Evolutionary conservation across 2,888 invertebrate genomes (phyloP).

Genomic region (Polymixis lichenea): DNA sequence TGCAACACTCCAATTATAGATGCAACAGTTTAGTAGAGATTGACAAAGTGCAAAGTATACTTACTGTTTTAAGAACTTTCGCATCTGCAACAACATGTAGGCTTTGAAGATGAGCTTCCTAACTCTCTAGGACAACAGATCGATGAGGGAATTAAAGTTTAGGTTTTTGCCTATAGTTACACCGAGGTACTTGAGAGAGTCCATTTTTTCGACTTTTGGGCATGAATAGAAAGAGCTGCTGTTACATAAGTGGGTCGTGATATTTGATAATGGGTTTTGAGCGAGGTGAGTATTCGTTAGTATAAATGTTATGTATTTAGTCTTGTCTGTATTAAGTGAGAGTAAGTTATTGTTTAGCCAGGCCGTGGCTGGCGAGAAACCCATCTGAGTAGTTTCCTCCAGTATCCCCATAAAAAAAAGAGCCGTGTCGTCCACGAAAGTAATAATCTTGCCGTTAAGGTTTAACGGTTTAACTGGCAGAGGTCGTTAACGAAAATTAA

Average conservation of each 20-base stretch:
- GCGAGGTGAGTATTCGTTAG: not conserved
- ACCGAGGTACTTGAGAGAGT: not conserved
- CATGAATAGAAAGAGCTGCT: not conserved
- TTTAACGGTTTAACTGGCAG: not conserved
- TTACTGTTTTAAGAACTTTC: no score
- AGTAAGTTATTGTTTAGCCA: not conserved
- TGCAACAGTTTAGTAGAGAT: no score
- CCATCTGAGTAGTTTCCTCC: constrained; percentile 16
- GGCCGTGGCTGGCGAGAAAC: not conserved
- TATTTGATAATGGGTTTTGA: not conserved
- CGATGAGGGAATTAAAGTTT: not conserved
- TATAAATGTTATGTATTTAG: not conserved
- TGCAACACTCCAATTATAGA: no score
- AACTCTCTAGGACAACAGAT: not conserved
- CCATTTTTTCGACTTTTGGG: not conserved
- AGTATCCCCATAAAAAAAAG: constrained; percentile 31
- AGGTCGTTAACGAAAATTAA: constrained; percentile 39
- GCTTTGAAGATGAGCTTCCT: constrained; percentile 12
- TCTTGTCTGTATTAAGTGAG: not conserved
- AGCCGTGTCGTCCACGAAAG: constrained; percentile 45
- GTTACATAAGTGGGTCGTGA: not conserved
- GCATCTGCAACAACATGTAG: no score
- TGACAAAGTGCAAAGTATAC: no score
- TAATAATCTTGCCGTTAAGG: constrained; percentile 9
- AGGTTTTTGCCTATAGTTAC: not conserved